A percentile compares a stretch with the other conserved stretches of the same genome.
These are phyloP conservation scores for Myxocyprinus asiaticus DNA, from an alignment of 2,113 vertebrate species.

Conservation along the genomic window DNA sequence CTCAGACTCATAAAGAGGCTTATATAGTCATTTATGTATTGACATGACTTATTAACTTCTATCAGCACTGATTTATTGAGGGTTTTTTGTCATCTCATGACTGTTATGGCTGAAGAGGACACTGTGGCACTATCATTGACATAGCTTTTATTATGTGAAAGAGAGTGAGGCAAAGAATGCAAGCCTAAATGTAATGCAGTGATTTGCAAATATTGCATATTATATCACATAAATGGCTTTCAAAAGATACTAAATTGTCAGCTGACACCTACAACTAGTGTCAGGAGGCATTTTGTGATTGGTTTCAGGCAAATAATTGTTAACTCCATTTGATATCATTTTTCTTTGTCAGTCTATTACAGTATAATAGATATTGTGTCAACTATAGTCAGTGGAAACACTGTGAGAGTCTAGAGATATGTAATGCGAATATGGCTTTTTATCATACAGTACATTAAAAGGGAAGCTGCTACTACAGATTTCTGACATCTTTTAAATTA, in stretches of 20 bases:
- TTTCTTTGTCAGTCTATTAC: too few relatives aligned
- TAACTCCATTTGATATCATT: too few relatives aligned
- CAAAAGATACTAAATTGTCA: neutral
- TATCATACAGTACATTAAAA: too few relatives aligned
- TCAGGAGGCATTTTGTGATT: too few relatives aligned
- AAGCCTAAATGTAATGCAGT: neutral
- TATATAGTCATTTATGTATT: conserved; percentile 39
- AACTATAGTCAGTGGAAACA: too few relatives aligned
- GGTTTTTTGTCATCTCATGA: conserved; percentile 37
- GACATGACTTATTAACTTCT: conserved; percentile 43
- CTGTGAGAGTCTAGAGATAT: too few relatives aligned
- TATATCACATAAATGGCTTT: conserved; percentile 1
- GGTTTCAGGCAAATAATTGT: neutral
- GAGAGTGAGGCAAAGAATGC: neutral
- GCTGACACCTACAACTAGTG: neutral
- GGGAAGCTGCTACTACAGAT: too few relatives aligned
- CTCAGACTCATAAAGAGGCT: conserved; percentile 16
- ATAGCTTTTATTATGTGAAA: neutral
- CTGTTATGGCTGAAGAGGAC: neutral
- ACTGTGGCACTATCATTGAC: conserved; percentile 31
- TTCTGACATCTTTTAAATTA: too few relatives aligned
- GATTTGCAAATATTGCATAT: neutral
- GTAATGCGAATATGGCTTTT: too few relatives aligned
- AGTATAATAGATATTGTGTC: too few relatives aligned
- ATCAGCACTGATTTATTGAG: conserved; percentile 40